Evolutionary conservation across 2,888 invertebrate species (phyloP), one percentile per base, ranked within the genome.

Genomic region (Liposcelis brunnea): DNA sequence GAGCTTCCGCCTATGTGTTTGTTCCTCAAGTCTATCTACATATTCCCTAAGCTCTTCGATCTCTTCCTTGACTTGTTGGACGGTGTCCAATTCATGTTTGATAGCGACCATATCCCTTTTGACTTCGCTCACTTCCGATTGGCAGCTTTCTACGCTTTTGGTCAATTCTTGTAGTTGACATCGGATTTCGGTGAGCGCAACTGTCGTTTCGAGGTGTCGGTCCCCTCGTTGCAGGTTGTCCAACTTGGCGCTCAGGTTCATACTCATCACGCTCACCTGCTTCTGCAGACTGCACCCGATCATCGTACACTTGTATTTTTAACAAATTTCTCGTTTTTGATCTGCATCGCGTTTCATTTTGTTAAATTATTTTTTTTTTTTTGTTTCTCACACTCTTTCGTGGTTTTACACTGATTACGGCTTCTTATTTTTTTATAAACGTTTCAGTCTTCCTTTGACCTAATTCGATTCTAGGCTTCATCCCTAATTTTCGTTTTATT

Each of bases 231-330:
- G 87, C 69, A 90, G 77, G 72, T 89, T 86, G 71, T 90, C 89
- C 74, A 90, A 75, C 74, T 89, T 87, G 62, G 85, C 82, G 69
- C 82, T 79, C 71, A 90, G 77, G 76, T 87, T 89, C 83, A 86
- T 86, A 72, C 87, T 89, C 90, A 90, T 90, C 74, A 89, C 86
- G 78, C 85, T 82, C 77, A 90, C 86, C 82, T 90, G 89, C 76
- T 86, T 84, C 78, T 90, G 89, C 75, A 90, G 84, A 80, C 89
- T 90, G 71, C 56, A 57, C 57, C 47, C 55, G 47, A 26, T 26
- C 26, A 26, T 26, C 26, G 26, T 26, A 26, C 26, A 26, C 26
- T 26, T 26, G 26, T 26, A 26, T 26, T 26, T 26, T 26, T 8
- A 26, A 26, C 26, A 26, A 26, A 26, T 26, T 26, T 26, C 26